Conservation (phyloP, 2,113 vertebrate species). For the Vireo altiloquus region DNA sequence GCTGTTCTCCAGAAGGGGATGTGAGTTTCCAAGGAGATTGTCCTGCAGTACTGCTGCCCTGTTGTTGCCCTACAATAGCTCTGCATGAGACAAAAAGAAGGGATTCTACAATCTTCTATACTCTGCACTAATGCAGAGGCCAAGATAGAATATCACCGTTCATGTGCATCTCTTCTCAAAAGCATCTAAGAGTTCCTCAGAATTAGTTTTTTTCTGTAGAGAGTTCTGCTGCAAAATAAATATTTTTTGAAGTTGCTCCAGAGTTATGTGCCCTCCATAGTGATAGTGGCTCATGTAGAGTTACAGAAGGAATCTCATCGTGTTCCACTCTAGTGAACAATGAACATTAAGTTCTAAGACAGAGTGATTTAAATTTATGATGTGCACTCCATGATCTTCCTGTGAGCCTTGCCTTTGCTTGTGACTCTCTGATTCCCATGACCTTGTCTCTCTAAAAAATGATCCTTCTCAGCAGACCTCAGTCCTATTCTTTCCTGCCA, state of each 20-base stretch:
- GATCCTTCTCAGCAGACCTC: conserved; percentile 8
- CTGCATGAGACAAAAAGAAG: neutral
- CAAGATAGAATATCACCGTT: neutral
- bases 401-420: neutral
- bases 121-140: neutral
- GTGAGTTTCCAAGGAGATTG: neutral
- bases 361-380: conserved; percentile 15
- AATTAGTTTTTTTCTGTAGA: neutral
- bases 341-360: neutral
- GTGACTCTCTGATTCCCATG: conserved; percentile 31
- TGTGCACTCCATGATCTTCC: conserved; percentile 4
- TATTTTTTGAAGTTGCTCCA: neutral
- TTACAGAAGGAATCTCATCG: neutral
- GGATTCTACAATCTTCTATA: neutral
- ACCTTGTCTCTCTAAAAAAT: conserved; percentile 19
- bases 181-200: neutral
- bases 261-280: neutral
- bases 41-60: neutral
- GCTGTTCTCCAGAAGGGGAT: neutral
- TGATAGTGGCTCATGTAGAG: neutral
- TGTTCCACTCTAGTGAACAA: neutral
- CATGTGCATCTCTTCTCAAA: neutral
- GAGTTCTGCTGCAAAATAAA: neutral
- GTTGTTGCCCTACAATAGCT: neutral
- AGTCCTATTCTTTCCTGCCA: neutral